Base-by-base conservation (phyloP, 1,140 invertebrate genomes). In the Sitodiplosis mosellana region DNA sequence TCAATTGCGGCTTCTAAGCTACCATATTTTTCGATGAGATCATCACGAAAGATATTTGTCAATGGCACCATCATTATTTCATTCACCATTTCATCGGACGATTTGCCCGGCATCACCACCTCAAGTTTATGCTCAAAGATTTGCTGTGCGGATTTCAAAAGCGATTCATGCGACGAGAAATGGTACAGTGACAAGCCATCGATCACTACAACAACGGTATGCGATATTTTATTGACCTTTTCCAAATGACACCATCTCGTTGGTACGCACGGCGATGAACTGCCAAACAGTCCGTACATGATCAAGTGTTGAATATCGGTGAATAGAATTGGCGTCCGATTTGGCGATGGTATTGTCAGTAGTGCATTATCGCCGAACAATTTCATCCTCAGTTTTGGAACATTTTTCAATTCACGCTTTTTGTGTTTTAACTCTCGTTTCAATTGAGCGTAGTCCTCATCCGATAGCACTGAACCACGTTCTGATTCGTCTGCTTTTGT, bases 221-320 rank as follows among this genome's bases (percentile, higher is more conserved):
- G 78, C 15, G 69, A 64, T 14, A 91, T 66, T 55, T 70, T 75
- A 45, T 72, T 74, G 52, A 72, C 75, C 62, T 83, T 84, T 45
- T 87, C 77, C 14, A 90, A 61, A 15, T 69, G 64, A 69, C 86
- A 90, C 88, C 88, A 93, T 52, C 86, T 70, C 20, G 73, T 67
- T 15, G 79, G 74, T 40, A 67, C 59, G 48, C 78, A 78, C 18
- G 80, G 76, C 41, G 81, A 77, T 33, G 77, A 64, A 53, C 80
- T 74, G 5, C 79, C 81, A 43, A 84, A 66, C 47, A 87, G 60
- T 1, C 83, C 80, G 61, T 80, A 80, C 55, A 90, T 64, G 4
- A 91, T 56, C 44, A 92, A 67, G 67, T 89, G 77, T 60, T 90
- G 86, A 48, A 91, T 60, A 61, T 92, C 87, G 37, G 76, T 77